Conservation (phyloP, 2,888 invertebrate species). For the Lithophane semibrunnea region DNA sequence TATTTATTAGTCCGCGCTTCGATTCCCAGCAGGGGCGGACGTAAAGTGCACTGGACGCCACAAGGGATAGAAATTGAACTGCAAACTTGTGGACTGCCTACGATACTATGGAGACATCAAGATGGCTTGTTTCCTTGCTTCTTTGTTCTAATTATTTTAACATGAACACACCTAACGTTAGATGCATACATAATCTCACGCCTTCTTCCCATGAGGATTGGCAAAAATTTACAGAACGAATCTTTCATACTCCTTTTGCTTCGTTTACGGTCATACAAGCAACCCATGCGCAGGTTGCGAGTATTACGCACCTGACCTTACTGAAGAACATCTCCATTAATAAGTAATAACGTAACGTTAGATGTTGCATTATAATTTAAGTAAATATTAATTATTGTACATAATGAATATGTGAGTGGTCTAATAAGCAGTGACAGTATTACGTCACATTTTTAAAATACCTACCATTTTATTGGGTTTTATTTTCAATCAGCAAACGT, state of each 20-base stretch:
- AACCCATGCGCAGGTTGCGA: neutral
- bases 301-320: neutral
- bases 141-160: neutral
- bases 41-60: slow-evolving; percentile 62
- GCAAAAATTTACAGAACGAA: neutral
- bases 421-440: neutral
- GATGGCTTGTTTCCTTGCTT: neutral
- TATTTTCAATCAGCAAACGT: neutral
- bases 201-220: neutral
- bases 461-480: neutral
- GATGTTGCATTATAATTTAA: neutral
- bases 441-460: neutral
- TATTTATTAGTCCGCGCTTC: slow-evolving; percentile 72
- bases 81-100: slow-evolving; percentile 25
- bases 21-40: slow-evolving; percentile 65
- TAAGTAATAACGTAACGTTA: too few species aligned
- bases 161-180: too few species aligned
- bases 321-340: neutral
- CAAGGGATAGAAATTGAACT: neutral
- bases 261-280: neutral
- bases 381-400: neutral
- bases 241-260: neutral
- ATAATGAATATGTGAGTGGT: neutral
- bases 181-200: neutral
- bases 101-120: neutral